phyloP scores from a whole-genome alignment of 1,140 invertebrate genomes.

The Euwallacea similis region DNA sequence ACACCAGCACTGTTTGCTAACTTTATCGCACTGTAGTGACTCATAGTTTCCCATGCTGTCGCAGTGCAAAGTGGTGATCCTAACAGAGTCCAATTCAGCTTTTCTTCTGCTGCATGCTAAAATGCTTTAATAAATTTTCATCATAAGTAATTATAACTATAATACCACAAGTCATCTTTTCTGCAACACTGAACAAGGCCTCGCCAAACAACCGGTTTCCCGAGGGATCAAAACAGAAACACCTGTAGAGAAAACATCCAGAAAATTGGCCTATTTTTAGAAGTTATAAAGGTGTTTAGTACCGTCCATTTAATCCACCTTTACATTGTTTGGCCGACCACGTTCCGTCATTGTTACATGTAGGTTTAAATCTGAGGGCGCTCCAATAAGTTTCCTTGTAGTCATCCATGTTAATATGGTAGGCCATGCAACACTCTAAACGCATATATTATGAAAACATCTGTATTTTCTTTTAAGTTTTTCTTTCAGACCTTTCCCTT shows the following conservation, averaged over 20 bases:
- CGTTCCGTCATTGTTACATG: slow-evolving; percentile 57
- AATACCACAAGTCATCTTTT: slow-evolving; percentile 40
- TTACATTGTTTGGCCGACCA: slow-evolving; percentile 62
- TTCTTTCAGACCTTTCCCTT: slow-evolving; percentile 5
- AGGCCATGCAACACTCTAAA: slow-evolving; percentile 31
- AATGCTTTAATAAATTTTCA: slow-evolving; percentile 42
- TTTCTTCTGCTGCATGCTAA: slow-evolving; percentile 60
- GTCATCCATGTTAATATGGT: slow-evolving; percentile 26
- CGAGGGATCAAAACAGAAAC: slow-evolving; percentile 29
- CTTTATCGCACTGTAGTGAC: slow-evolving; percentile 62
- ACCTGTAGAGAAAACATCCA: slow-evolving; percentile 19
- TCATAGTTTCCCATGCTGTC: slow-evolving; percentile 62
- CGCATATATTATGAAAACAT: not conserved
- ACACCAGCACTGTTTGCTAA: slow-evolving; percentile 61
- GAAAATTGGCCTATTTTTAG: slow-evolving; percentile 39
- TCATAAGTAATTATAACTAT: not conserved
- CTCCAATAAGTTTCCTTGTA: slow-evolving; percentile 18
- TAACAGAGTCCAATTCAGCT: slow-evolving; percentile 54
- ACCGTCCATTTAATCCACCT: slow-evolving; percentile 59
- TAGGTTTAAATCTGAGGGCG: slow-evolving; percentile 50
- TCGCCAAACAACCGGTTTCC: slow-evolving; percentile 37
- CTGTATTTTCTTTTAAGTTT: too few relatives aligned
- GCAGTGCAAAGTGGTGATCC: slow-evolving; percentile 60
- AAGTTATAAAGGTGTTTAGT: not conserved
- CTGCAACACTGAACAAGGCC: slow-evolving; percentile 21